Evolutionary conservation across 2,797 vertebrate species (phyloP), one percentile per base, ranked within the genome.

Genomic region (Xenentodon cancila): DNA sequence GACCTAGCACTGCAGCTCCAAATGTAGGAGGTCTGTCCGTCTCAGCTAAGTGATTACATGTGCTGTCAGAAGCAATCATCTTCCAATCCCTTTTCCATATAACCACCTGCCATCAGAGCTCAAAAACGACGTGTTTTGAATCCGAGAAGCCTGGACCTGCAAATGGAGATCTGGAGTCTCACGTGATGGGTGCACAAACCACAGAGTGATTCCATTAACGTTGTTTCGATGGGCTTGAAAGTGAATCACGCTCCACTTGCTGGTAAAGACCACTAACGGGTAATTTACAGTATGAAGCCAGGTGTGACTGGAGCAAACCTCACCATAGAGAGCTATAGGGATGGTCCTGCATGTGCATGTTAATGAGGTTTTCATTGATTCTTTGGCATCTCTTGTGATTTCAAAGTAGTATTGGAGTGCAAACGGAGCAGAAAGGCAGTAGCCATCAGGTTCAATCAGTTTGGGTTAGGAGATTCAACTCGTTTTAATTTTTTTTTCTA

Each of bases 331-430:
- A 70, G 52, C 56, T 66, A 79, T 84, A 79, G 82, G 51, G 49
- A 40, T 50, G 62, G 42, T 12, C 53, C 48, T 34, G 51, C 3
- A 16, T 47, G 62, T 64, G 81, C 72, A 84, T 75, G 69, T 75
- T 83, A 84, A 84, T 78, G 76, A 68, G 75, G 73, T 82, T 75
- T 63, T 2, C 68, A 90, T 85, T 65, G 86, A 89, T 85, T 51
- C 49, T 25, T 17, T 58, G 59, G 73, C 81, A 59, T 75, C 64
- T 68, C 34, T 56, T 75, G 68, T 48, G 64, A 15, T 40, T 40
- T 13, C 37, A 40, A 40, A 40, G 37, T 40, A 15, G 37, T 54
- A 74, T 69, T 72, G 40, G 49, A 52, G 73, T 62, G 59, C 68
- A 71, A 2, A 7, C 60, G 48, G 62, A 78, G 55, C 49, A 69